phyloP scores from a whole-genome alignment of 2,797 vertebrate species.

The Hippocampus kuda region DNA sequence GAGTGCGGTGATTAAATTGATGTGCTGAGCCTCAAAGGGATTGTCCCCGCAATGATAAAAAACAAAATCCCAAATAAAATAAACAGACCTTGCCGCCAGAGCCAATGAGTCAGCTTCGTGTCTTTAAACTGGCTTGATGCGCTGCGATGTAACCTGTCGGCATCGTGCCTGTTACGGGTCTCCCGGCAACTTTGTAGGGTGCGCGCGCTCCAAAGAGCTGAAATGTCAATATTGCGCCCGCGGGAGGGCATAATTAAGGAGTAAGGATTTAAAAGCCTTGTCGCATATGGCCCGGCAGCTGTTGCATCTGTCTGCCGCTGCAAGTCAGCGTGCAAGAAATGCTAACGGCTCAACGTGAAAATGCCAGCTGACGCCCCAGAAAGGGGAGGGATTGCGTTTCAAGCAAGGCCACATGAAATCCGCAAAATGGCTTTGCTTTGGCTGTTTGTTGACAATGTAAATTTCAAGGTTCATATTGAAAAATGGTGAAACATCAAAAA shows the following conservation, averaged over 20 bases:
- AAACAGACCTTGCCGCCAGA: not conserved
- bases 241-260: constrained; percentile 5
- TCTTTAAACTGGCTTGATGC: constrained; percentile 1
- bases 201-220: not conserved
- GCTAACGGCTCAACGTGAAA: not conserved
- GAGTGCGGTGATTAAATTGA: not conserved
- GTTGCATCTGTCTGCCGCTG: constrained; percentile 7
- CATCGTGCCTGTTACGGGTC: not conserved
- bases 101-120: not conserved
- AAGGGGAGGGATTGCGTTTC: not conserved
- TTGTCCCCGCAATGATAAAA: not conserved
- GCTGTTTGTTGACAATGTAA: not conserved
- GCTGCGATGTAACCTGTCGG: not conserved
- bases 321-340: not conserved
- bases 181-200: not conserved
- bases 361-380: not conserved
- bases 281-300: constrained; percentile 5
- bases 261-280: constrained; percentile 4
- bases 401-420: not conserved
- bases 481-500: no score
- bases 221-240: constrained; percentile 9
- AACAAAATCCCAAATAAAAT: not conserved
- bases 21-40: not conserved
- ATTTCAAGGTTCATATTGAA: not conserved
- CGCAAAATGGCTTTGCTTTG: not conserved